Base-by-base conservation (phyloP, 2,888 invertebrate genomes). In the Dicranocentrus wangi region DNA sequence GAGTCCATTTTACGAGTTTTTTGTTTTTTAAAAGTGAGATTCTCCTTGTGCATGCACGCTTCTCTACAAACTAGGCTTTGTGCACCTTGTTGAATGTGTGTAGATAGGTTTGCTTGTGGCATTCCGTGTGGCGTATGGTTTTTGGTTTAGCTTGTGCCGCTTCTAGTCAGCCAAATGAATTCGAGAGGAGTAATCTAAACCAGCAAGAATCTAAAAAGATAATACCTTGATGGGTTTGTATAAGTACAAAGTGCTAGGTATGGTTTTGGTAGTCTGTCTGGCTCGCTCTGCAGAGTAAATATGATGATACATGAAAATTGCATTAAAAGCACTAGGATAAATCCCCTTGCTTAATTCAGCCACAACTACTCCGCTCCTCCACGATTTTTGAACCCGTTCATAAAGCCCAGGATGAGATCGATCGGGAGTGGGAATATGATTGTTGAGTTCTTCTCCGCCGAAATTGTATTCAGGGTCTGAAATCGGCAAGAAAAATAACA, bases 381-480 rank as follows among this genome's bases (percentile, higher is more conserved):
- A 15, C 27, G 1, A 1, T 42, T 61, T 7, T 61, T 43, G 25
- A 47, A 28, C 51, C 58, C 55, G 25, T 70, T 75, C 83, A 83
- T 83, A 68, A 83, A 83, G 21, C 82, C 55, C 75, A 82, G 75
- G 10, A 83, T 82, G 68, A 83, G 71, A 73, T 83, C 83, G 58
- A 83, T 83, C 7, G 95, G 95, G 86, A 96, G 90, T 19, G 98
- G 98, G 90, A 98, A 98, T 61, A 98, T 95, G 88, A 98, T 98
- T 2, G 98, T 98, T 5, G 97, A 97, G 89, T 98, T 98, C 91
- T 98, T 98, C 91, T 98, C 98, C 27, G 97, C 96, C 27, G 97
- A 97, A 88, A 98, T 98, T 80, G 97, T 95, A 90, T 96, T 98
- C 88, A 98, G 90, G 0, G 98, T 98, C 95, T 98, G 93, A 42